Evolutionary conservation across 2,888 invertebrate species (phyloP).

Genomic region (Diabrotica balteata): DNA sequence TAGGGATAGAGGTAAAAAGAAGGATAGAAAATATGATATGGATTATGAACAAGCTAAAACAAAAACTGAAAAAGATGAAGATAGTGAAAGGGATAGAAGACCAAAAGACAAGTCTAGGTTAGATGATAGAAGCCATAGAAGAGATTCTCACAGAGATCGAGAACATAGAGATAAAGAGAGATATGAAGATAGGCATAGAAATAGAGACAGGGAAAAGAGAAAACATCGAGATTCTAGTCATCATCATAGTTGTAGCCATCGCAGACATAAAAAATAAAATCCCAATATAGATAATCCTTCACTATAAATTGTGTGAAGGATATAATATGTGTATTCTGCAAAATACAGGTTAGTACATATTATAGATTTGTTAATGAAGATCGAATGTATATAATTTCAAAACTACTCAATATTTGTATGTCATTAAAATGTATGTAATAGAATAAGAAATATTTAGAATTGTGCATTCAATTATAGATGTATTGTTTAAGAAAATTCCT

Average conservation of each 20-base stretch:
- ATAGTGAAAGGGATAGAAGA: constrained; percentile 42
- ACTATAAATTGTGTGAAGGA: constrained; percentile 52
- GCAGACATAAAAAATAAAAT: not conserved
- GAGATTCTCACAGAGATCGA: constrained; percentile 34
- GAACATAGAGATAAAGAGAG: constrained; percentile 47
- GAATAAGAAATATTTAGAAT: too few species aligned
- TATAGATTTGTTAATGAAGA: constrained; percentile 9
- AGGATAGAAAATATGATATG: constrained; percentile 23
- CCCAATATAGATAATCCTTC: constrained; percentile 55
- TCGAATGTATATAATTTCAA: too few species aligned
- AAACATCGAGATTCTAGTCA: constrained; percentile 5
- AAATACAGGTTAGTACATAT: constrained; percentile 13
- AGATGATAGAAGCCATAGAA: constrained; percentile 43
- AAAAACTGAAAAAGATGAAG: constrained; percentile 26
- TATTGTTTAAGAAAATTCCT: too few species aligned
- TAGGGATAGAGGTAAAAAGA: constrained; percentile 45
- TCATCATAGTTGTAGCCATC: not conserved
- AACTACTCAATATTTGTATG: too few species aligned
- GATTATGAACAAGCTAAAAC: constrained; percentile 33
- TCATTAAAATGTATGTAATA: too few species aligned
- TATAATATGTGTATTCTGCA: constrained; percentile 7
- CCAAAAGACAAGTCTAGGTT: constrained; percentile 48
- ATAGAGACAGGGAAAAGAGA: constrained; percentile 45
- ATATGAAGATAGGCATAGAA: constrained; percentile 50
- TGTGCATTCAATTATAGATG: too few species aligned